Evolutionary conservation across 2,113 vertebrate species (phyloP).

Genomic region (Rousettus leschenaultii): DNA sequence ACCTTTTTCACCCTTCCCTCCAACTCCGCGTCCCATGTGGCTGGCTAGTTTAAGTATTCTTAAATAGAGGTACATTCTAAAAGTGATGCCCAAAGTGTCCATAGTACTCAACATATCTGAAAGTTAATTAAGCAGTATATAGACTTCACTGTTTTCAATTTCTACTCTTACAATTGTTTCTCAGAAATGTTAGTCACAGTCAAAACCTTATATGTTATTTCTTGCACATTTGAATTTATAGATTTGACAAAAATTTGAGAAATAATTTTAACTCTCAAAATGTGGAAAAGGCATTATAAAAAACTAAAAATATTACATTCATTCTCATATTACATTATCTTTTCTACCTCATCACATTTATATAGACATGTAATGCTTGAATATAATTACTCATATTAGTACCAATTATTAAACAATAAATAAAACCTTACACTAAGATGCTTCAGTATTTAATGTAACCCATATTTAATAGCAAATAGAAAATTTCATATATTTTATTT

Average conservation of each 20-base stretch:
- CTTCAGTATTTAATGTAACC: neutral
- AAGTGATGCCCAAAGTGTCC: neutral
- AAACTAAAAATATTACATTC: neutral
- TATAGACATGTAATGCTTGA: neutral
- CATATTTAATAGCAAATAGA: neutral
- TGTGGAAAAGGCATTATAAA: neutral
- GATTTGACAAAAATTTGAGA: neutral
- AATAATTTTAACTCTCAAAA: neutral
- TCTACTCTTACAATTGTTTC: neutral
- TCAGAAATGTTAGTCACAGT: neutral
- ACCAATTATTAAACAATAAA: neutral
- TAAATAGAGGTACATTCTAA: neutral
- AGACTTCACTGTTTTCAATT: neutral
- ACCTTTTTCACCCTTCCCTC: too few species aligned
- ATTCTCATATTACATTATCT: neutral
- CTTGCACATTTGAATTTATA: neutral
- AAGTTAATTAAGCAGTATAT: neutral
- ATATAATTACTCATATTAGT: neutral
- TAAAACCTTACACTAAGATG: neutral
- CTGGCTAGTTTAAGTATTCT: neutral
- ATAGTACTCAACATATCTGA: neutral
- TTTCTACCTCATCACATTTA: neutral
- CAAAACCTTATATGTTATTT: neutral
- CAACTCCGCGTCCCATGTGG: too few species aligned
- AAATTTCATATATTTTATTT: neutral